Percentiles rank a stretch among this genome's conserved stretches.
Conservation (phyloP, 1,140 invertebrate genomes). For the Telenomus remus region DNA sequence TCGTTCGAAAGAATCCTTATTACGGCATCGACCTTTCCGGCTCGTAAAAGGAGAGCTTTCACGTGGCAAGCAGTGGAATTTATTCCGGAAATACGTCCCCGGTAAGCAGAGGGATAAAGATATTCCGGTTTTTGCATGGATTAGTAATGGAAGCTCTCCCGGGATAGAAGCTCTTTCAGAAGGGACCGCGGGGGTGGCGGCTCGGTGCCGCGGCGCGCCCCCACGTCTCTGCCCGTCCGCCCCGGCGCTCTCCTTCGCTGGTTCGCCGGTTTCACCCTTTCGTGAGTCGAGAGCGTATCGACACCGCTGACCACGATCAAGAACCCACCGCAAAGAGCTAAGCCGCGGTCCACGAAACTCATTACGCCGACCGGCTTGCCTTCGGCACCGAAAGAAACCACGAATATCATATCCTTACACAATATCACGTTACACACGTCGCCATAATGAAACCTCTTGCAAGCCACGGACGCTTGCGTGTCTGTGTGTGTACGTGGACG, state of each 20-base stretch:
- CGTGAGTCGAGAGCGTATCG: constrained; percentile 52
- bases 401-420: constrained; percentile 25
- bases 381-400: constrained; percentile 40
- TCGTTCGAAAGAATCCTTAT: constrained; percentile 63
- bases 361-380: constrained; percentile 43
- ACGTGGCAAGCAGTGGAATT: constrained; percentile 67
- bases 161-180: constrained; percentile 73
- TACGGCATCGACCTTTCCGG: constrained; percentile 59
- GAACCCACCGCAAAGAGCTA: constrained; percentile 49
- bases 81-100: constrained; percentile 75
- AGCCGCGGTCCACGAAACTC: constrained; percentile 56
- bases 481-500: constrained; percentile 6
- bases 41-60: constrained; percentile 62
- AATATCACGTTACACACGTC: constrained; percentile 30
- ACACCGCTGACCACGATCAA: constrained; percentile 61
- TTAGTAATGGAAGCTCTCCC: constrained; percentile 75
- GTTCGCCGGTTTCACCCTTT: constrained; percentile 48
- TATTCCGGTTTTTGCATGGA: constrained; percentile 76
- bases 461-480: too few relatives aligned
- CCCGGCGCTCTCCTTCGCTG: constrained; percentile 34
- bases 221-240: constrained; percentile 56
- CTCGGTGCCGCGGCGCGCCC: constrained; percentile 66
- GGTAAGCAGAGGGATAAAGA: constrained; percentile 74
- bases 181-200: constrained; percentile 65
- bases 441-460: constrained; percentile 23